Base-by-base conservation (phyloP, 1,140 invertebrate species). In the Agraylea sexmaculata region DNA sequence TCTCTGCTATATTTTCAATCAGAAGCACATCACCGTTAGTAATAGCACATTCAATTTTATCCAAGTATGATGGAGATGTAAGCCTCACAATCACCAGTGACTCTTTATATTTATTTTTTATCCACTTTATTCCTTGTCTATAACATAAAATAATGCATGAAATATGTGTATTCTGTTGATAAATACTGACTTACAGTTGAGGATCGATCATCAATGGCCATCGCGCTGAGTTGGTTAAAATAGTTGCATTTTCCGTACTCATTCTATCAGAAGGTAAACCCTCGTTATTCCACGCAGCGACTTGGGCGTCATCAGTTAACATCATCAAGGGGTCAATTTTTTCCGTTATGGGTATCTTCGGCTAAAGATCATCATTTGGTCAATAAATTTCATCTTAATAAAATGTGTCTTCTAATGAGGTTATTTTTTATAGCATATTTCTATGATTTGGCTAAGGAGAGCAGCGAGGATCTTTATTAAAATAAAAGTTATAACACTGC, bases 151-250 rank as follows among this genome's bases (percentile, higher is more conserved):
- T 40, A 23, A 41, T 20, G 2, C 2, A 25, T 38, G 33, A 34
- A 34, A 23, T 23, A 35, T 29, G 22, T 17, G 8, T 4, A 13
- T 18, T n/a, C n/a, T n/a, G n/a, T n/a, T n/a, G n/a, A 20, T 31
- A 36, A 29, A 27, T 32, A 36, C 35, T 21, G 22, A 56, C 62
- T 60, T 53, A 73, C 55, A 79, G 51, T 55, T 89, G 86, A 2
- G 92, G 91, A 68, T 96, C 92, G 46, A 96, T 93, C 71, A 95
- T 90, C 1, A 96, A 64, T 0, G 91, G 90, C 88, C 91, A 95
- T 28, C 91, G 69, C 29, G 87, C 76, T 0, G 87, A 89, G 59
- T 85, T 88, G 2, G 78, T 81, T 11, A 95, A 66, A 50, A 96
- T 93, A 4, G 84, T 87, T 4, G 91, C 92, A 62, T 96, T 96